Conservation (phyloP, 2,888 invertebrate species). For the Eupithecia dodoneata region DNA sequence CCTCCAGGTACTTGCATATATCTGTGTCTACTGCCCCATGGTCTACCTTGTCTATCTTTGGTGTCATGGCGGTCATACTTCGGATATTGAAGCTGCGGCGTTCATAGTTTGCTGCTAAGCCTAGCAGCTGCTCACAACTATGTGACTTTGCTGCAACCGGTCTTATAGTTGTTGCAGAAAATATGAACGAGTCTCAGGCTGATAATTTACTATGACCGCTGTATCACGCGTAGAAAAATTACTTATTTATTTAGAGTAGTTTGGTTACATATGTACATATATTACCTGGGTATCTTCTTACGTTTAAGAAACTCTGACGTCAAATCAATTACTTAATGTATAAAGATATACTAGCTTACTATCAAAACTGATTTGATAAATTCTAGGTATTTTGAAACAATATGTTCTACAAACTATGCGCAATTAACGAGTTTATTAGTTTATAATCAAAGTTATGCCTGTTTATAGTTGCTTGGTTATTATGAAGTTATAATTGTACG, state of each 20-base stretch:
- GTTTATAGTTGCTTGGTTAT: conserved; percentile 35
- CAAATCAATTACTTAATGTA: not conserved
- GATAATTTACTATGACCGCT: not conserved
- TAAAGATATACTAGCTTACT: not conserved
- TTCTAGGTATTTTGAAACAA: conserved; percentile 3
- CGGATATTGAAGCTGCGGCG: too few species aligned
- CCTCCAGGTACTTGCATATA: not conserved
- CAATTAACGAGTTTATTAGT: conserved; percentile 41
- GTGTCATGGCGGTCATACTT: too few species aligned
- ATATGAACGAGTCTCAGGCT: too few species aligned
- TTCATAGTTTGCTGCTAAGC: too few species aligned
- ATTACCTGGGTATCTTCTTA: not conserved
- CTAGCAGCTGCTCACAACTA: too few species aligned
- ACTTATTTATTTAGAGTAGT: not conserved
- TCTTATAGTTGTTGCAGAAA: too few species aligned
- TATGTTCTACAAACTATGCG: conserved; percentile 34
- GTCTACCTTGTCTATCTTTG: not conserved
- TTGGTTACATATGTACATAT: not conserved
- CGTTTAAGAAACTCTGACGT: not conserved
- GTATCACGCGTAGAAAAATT: not conserved
- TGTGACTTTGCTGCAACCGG: too few species aligned
- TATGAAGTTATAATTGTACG: conserved; percentile 9
- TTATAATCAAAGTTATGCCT: conserved; percentile 40
- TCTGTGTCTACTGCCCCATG: not conserved
- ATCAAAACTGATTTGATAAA: not conserved